Evolutionary conservation across 2,797 vertebrate species (phyloP).

Genomic region (Fistularia tabacaria): DNA sequence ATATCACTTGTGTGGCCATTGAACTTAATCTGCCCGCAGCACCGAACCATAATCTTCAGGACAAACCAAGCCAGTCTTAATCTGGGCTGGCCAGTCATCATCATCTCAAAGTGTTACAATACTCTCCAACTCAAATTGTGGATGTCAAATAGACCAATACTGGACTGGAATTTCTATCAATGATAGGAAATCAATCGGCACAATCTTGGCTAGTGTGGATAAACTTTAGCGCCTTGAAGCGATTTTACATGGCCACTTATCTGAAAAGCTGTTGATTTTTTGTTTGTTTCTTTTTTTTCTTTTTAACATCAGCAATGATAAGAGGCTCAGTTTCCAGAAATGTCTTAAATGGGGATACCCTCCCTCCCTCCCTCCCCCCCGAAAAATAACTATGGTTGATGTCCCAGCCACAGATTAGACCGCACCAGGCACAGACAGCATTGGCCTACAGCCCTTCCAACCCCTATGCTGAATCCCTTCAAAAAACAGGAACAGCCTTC

Average conservation of each 20-base stretch:
- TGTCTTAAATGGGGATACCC: background rate
- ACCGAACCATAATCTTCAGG: conserved; percentile 7
- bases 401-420: conserved; percentile 49
- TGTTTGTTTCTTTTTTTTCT: too few relatives aligned
- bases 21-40: conserved; percentile 6
- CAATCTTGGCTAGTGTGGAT: too few relatives aligned
- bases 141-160: too few relatives aligned
- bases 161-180: too few relatives aligned
- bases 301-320: background rate
- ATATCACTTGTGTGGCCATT: conserved; percentile 28
- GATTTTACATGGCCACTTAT: too few relatives aligned
- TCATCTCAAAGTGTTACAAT: too few relatives aligned
- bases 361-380: too few relatives aligned
- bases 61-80: conserved; percentile 3
- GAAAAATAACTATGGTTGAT: background rate
- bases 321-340: conserved; percentile 40
- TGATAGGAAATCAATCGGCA: too few relatives aligned
- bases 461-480: conserved; percentile 56
- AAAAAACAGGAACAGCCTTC: conserved; percentile 61
- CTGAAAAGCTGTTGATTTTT: too few relatives aligned
- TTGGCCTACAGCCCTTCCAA: conserved; percentile 55
- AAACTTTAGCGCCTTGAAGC: too few relatives aligned
- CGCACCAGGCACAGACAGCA: conserved; percentile 66
- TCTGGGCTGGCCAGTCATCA: conserved; percentile 18
- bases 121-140: too few relatives aligned